These are phyloP conservation scores for Actias luna DNA, from an alignment of 2,888 invertebrate genomes.

Conservation along the genomic window DNA sequence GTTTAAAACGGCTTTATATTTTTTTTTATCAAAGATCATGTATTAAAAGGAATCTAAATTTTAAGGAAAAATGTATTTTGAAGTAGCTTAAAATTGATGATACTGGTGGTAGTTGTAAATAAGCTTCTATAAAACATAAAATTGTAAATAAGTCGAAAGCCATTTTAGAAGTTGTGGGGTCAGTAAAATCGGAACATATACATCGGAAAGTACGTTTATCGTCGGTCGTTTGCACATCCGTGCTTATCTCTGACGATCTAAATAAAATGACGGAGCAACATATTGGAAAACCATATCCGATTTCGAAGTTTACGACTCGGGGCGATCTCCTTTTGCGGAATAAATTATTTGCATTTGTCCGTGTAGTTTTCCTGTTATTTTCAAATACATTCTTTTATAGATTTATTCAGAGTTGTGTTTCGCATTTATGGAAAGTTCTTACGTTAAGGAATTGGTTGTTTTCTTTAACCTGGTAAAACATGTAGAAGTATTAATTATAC, in stretches of 20 bases:
- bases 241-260: slow-evolving; percentile 24
- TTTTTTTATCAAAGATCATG: too few species aligned
- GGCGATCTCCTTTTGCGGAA: slow-evolving; percentile 11
- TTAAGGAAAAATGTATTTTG: too few species aligned
- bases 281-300: slow-evolving; percentile 6
- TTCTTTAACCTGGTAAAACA: too few species aligned
- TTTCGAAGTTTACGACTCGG: slow-evolving; percentile 16
- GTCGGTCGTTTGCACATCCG: slow-evolving; percentile 16
- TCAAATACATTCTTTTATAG: neutral
- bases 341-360: neutral
- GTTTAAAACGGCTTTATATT: too few species aligned
- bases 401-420: neutral
- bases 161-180: neutral
- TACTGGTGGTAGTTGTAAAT: neutral
- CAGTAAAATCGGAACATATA: slow-evolving; percentile 7
- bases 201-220: slow-evolving; percentile 12
- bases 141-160: neutral
- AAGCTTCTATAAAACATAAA: neutral
- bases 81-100: neutral
- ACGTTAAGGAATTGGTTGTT: neutral
- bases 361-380: neutral
- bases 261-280: slow-evolving; percentile 21
- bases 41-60: too few species aligned
- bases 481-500: too few species aligned
- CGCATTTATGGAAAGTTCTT: neutral